Conservation (phyloP, 1,140 invertebrate species). For the Caerostris darwini region DNA sequence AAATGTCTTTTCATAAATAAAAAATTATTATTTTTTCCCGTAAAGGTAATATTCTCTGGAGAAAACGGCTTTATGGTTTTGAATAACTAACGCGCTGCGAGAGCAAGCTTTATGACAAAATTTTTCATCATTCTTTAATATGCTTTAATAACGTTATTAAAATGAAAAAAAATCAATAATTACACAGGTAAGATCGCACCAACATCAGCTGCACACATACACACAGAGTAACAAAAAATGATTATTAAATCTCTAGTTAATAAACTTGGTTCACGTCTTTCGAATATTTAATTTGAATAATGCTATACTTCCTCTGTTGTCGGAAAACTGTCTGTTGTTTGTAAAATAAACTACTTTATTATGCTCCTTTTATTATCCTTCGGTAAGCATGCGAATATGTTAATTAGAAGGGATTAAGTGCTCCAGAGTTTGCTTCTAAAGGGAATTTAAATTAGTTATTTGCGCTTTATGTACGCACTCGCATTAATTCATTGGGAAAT, state of each 20-base stretch:
- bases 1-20: too few relatives aligned
- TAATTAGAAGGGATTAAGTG: slow-evolving; percentile 26
- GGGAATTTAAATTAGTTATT: slow-evolving; percentile 58
- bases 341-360: not conserved
- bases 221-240: not conserved
- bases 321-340: not conserved
- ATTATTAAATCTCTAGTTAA: not conserved
- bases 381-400: slow-evolving; percentile 21
- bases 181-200: too few relatives aligned
- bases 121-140: too few relatives aligned
- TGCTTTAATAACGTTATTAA: too few relatives aligned
- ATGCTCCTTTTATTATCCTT: slow-evolving; percentile 35
- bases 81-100: too few relatives aligned
- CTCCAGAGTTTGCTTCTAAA: not conserved
- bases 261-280: not conserved
- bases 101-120: too few relatives aligned
- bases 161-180: too few relatives aligned
- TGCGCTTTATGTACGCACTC: not conserved
- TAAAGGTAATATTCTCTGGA: too few relatives aligned
- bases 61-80: too few relatives aligned
- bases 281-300: slow-evolving; percentile 28
- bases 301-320: not conserved
- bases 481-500: not conserved
- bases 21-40: too few relatives aligned
- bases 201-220: too few relatives aligned